These are phyloP conservation scores for Agonopterix heracliana DNA, from an alignment of 2,888 invertebrate genomes.

Conservation along the genomic window DNA sequence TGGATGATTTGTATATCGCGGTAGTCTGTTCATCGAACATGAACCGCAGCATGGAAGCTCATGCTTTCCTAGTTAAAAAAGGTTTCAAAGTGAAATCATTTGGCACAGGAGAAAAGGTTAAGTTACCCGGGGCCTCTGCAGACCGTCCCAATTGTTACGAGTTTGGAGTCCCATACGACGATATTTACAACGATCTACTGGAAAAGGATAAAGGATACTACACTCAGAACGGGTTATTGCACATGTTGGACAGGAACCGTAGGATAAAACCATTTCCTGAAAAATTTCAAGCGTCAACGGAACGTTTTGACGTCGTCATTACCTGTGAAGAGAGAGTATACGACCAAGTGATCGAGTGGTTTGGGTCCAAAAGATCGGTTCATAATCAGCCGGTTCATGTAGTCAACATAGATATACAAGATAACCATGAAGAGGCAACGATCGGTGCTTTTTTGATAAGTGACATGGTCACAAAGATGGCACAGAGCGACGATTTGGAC, in stretches of 20 bases:
- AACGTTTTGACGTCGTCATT: slow-evolving; percentile 96
- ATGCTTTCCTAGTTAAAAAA: slow-evolving; percentile 97
- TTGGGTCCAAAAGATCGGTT: slow-evolving; percentile 86
- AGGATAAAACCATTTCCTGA: slow-evolving; percentile 96
- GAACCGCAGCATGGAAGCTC: slow-evolving; percentile 99
- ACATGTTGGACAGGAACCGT: slow-evolving; percentile 98
- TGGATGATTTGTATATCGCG: slow-evolving; percentile 84
- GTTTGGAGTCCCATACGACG: slow-evolving; percentile 96
- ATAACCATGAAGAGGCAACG: slow-evolving; percentile 99
- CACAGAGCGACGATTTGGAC: slow-evolving; percentile 93
- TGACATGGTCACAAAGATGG: slow-evolving; percentile 94
- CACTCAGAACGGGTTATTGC: slow-evolving; percentile 97
- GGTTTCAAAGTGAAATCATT: slow-evolving; percentile 97
- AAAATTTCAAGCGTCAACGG: slow-evolving; percentile 91
- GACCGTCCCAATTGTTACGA: slow-evolving; percentile 98
- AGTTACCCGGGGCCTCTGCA: slow-evolving; percentile 95
- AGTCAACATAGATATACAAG: slow-evolving; percentile 98
- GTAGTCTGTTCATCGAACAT: slow-evolving; percentile 99
- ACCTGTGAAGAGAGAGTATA: slow-evolving; percentile 99
- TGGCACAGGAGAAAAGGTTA: slow-evolving; percentile 96
- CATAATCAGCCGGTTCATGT: slow-evolving; percentile 95
- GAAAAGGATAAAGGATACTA: slow-evolving; percentile 95
- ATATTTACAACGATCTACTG: slow-evolving; percentile 94
- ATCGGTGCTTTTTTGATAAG: slow-evolving; percentile 98
- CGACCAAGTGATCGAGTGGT: slow-evolving; percentile 97